A percentile compares a stretch with the other conserved stretches of the same genome.
phyloP scores from a whole-genome alignment of 1,140 invertebrate species.

The Orchesella cincta region DNA sequence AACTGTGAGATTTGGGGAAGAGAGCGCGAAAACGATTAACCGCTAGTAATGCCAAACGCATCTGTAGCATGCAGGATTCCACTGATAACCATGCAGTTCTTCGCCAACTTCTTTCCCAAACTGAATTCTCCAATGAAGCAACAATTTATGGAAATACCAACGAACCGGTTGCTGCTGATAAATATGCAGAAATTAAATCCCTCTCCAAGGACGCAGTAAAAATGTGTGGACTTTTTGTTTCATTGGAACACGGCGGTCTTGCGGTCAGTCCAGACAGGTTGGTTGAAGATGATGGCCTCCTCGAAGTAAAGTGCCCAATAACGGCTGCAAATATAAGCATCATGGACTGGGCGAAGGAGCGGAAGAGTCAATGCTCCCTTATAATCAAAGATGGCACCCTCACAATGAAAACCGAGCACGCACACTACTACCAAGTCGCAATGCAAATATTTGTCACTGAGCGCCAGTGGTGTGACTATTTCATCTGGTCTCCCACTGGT shows the following conservation, averaged over 20 bases:
- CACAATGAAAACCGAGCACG: background rate
- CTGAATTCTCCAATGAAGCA: too few species aligned
- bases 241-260: slow-evolving; percentile 32
- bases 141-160: too few species aligned
- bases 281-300: slow-evolving; percentile 41
- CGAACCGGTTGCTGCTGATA: too few species aligned
- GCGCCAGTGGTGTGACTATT: slow-evolving; percentile 54
- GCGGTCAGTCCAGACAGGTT: slow-evolving; percentile 48
- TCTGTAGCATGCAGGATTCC: too few species aligned
- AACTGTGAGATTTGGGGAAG: too few species aligned
- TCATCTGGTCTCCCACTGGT: slow-evolving; percentile 53
- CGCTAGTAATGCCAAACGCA: too few species aligned
- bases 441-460: slow-evolving; percentile 55
- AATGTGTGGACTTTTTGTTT: slow-evolving; percentile 25
- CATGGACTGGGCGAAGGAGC: slow-evolving; percentile 33
- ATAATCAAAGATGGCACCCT: slow-evolving; percentile 51
- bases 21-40: too few species aligned
- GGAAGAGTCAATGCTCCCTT: slow-evolving; percentile 45
- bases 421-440: slow-evolving; percentile 56
- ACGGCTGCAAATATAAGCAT: slow-evolving; percentile 43
- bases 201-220: background rate
- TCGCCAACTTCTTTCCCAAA: too few species aligned
- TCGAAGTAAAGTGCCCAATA: slow-evolving; percentile 52
- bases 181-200: too few species aligned
- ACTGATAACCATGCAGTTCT: too few species aligned